These are phyloP conservation scores for Heliothis subflexa DNA, from an alignment of 1,140 invertebrate species.

Conservation along the genomic window DNA sequence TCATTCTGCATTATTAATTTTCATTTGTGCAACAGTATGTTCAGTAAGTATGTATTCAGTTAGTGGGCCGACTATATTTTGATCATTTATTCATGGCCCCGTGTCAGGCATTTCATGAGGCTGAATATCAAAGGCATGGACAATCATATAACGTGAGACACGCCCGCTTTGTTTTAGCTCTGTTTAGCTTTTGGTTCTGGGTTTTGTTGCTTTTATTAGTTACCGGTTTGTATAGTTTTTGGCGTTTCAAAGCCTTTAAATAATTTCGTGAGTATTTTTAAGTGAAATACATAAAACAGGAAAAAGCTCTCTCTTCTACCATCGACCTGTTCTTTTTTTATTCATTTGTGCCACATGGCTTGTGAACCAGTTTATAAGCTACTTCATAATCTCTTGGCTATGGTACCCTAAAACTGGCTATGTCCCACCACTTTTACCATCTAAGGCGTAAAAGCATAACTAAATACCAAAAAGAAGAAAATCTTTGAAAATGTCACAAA, in stretches of 20 bases:
- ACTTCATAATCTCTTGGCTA: too few species aligned
- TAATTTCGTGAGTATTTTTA: too few species aligned
- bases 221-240: too few species aligned
- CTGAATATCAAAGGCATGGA: conserved; percentile 64
- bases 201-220: too few species aligned
- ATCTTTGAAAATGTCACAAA: background rate
- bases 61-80: conserved; percentile 75
- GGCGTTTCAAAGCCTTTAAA: too few species aligned
- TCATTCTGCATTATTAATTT: conserved; percentile 82
- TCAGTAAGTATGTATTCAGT: conserved; percentile 64
- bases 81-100: conserved; percentile 76
- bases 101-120: conserved; percentile 66
- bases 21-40: conserved; percentile 71
- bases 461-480: background rate
- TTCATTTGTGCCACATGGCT: too few species aligned
- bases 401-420: too few species aligned
- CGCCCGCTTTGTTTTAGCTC: conserved; percentile 9
- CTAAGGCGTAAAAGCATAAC: background rate
- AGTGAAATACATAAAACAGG: too few species aligned
- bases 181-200: background rate
- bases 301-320: too few species aligned
- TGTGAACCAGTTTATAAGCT: too few species aligned
- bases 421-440: too few species aligned
- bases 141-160: conserved; percentile 54
- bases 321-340: too few species aligned